Evolutionary conservation across 2,797 vertebrate species (phyloP).

Genomic region (Chelon labrosus): DNA sequence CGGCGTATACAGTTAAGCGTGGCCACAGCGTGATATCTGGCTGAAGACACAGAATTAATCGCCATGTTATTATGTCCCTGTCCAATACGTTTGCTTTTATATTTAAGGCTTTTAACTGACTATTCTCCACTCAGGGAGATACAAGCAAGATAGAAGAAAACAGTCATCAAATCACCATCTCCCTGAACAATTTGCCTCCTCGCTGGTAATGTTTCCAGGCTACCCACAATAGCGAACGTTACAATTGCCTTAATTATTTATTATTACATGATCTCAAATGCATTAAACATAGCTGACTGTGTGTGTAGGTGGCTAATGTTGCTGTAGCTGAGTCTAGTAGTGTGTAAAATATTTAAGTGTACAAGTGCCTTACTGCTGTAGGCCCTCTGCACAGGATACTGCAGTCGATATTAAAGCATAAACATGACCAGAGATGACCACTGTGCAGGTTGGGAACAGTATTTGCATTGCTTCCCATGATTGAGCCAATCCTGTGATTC

Average conservation of each 20-base stretch:
- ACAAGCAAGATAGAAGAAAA: slow-evolving; percentile 34
- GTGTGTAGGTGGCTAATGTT: slow-evolving; percentile 31
- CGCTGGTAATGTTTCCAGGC: slow-evolving; percentile 47
- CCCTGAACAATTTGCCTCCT: slow-evolving; percentile 34
- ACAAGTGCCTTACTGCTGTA: slow-evolving; percentile 33
- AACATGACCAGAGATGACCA: slow-evolving; percentile 48
- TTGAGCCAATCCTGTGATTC: slow-evolving; percentile 49
- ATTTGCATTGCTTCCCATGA: slow-evolving; percentile 53
- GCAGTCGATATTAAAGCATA: slow-evolving; percentile 40
- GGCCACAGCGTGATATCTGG: slow-evolving; percentile 44
- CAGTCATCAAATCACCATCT: slow-evolving; percentile 27
- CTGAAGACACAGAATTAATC: slow-evolving; percentile 44
- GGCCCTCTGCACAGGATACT: slow-evolving; percentile 39
- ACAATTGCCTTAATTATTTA: slow-evolving; percentile 67
- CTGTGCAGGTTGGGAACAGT: slow-evolving; percentile 51
- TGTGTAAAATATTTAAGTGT: slow-evolving; percentile 60
- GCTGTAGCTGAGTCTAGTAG: slow-evolving; percentile 17
- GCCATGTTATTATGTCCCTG: slow-evolving; percentile 49
- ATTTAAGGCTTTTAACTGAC: slow-evolving; percentile 48
- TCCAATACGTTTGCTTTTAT: slow-evolving; percentile 41
- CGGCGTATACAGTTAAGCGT: slow-evolving; percentile 51
- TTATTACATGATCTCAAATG: slow-evolving; percentile 66
- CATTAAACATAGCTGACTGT: slow-evolving; percentile 53
- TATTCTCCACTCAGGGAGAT: slow-evolving; percentile 19
- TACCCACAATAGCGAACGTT: slow-evolving; percentile 39